Percentiles rank a stretch among this genome's conserved stretches.
phyloP scores from a whole-genome alignment of 53 echinoderm and acorn worm genomes.

The Hippasteria phrygiana region DNA sequence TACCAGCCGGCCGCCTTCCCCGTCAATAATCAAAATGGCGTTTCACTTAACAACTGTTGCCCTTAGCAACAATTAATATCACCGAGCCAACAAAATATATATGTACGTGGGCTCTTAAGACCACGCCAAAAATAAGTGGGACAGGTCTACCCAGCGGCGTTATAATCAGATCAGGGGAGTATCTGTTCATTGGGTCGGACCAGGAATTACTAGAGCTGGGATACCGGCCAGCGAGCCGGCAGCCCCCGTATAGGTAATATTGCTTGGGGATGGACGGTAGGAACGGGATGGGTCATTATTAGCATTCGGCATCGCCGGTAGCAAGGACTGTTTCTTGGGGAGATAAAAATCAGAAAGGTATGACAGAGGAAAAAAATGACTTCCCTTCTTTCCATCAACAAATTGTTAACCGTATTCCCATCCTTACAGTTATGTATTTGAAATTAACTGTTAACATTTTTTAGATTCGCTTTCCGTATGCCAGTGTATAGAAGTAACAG shows the following conservation, averaged over 20 bases:
- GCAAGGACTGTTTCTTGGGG: neutral
- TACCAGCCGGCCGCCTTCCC: conserved; percentile 33
- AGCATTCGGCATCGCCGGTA: neutral
- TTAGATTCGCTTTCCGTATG: no score
- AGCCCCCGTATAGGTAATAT: neutral
- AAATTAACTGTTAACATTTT: no score
- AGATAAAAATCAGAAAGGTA: neutral
- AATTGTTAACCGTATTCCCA: neutral
- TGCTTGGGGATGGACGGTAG: neutral
- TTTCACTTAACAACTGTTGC: conserved; percentile 65
- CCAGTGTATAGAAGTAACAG: no score
- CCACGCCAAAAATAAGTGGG: conserved; percentile 48
- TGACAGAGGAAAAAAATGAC: neutral
- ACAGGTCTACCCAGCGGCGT: conserved; percentile 20
- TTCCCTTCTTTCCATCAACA: neutral
- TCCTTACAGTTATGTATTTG: neutral
- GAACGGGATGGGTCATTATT: neutral
- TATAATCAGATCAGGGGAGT: conserved; percentile 56
- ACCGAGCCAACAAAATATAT: conserved; percentile 3
- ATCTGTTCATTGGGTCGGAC: neutral
- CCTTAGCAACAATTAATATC: conserved; percentile 59
- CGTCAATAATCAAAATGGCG: conserved; percentile 65
- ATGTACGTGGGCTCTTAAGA: conserved; percentile 4
- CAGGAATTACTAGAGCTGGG: neutral
- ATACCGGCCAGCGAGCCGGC: conserved; percentile 1